Conservation (phyloP, 2,888 invertebrate genomes). For the Acanthacorydalis orientalis region DNA sequence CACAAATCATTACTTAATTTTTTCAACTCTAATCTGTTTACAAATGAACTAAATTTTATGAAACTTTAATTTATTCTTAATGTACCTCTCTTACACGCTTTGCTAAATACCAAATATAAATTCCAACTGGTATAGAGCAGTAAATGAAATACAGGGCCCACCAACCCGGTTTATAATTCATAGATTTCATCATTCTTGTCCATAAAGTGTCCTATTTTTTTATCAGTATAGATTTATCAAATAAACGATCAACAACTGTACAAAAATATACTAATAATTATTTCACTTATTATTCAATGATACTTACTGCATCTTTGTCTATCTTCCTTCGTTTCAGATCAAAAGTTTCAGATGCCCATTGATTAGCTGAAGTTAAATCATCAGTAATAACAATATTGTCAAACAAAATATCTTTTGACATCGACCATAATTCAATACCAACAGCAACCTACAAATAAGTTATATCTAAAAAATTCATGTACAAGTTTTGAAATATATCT, state of each 20-base stretch:
- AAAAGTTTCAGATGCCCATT: constrained; percentile 74
- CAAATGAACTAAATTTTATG: neutral
- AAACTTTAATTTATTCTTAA: constrained; percentile 1
- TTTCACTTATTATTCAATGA: neutral
- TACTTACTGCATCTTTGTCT: constrained; percentile 63
- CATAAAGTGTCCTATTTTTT: constrained; percentile 40
- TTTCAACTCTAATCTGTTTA: neutral
- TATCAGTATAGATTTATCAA: neutral
- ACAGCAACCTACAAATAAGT: constrained; percentile 57
- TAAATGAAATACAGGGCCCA: constrained; percentile 68
- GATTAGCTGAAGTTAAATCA: constrained; percentile 52
- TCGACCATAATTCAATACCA: constrained; percentile 97
- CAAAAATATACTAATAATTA: neutral
- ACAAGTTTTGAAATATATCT: too few relatives aligned
- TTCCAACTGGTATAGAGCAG: constrained; percentile 49
- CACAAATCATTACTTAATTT: neutral
- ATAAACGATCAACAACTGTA: constrained; percentile 3
- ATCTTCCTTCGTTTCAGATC: constrained; percentile 67
- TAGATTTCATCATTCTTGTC: constrained; percentile 54
- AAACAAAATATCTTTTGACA: constrained; percentile 86
- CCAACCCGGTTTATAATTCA: constrained; percentile 64
- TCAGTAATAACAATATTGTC: constrained; percentile 91
- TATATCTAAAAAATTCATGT: neutral
- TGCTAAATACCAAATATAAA: constrained; percentile 53
- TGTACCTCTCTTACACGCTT: constrained; percentile 50